These are phyloP conservation scores for Dipus sagitta DNA, from an alignment of 2,797 vertebrate genomes.

Conservation along the genomic window DNA sequence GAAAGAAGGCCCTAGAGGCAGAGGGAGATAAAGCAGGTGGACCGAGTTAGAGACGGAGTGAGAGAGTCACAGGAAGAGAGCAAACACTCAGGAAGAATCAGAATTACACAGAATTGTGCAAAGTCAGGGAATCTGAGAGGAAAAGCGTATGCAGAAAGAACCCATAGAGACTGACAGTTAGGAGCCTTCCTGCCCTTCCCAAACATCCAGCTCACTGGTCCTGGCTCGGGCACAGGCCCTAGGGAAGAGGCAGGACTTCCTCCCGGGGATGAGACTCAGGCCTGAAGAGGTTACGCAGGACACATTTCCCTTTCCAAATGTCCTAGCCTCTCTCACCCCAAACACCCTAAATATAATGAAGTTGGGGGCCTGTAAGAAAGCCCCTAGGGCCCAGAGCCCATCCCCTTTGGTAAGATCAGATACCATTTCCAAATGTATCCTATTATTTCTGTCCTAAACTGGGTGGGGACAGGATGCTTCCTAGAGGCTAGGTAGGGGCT, in stretches of 20 bases:
- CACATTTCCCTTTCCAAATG: neutral
- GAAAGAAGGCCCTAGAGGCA: neutral
- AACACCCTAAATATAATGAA: neutral
- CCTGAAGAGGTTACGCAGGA: neutral
- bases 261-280: neutral
- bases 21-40: slow-evolving; percentile 3
- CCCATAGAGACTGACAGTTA: neutral
- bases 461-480: slow-evolving; percentile 24
- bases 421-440: slow-evolving; percentile 67
- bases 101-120: neutral
- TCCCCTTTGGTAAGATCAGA: slow-evolving; percentile 22
- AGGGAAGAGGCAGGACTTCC: neutral
- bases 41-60: slow-evolving; percentile 45
- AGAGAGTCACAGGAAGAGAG: neutral
- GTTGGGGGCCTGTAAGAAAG: neutral
- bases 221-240: neutral
- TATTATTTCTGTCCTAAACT: slow-evolving; percentile 70
- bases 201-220: neutral
- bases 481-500: neutral
- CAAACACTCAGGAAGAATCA: neutral
- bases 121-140: neutral
- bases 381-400: neutral
- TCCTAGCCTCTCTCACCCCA: neutral
- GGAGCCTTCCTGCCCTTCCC: neutral
- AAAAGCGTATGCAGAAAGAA: neutral